Conservation (phyloP, 2,888 invertebrate species). For the Cantharis nigra region DNA sequence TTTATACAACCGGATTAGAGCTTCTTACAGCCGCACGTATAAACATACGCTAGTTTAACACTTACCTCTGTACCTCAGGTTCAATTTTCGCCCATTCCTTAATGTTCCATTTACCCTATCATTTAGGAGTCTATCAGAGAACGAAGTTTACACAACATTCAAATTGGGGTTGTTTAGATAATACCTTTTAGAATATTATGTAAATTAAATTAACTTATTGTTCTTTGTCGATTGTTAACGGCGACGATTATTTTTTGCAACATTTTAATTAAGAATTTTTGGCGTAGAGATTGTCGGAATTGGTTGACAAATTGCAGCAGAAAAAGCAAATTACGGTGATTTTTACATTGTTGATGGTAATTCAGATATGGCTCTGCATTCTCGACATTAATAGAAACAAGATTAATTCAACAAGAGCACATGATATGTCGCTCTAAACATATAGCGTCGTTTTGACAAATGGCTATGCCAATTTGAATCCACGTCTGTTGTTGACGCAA, state of each 20-base stretch:
- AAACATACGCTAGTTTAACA: neutral
- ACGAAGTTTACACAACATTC: neutral
- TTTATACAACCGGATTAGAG: neutral
- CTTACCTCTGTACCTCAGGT: neutral
- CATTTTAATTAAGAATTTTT: neutral
- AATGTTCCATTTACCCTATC: neutral
- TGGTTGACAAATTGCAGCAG: neutral
- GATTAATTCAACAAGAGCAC: slow-evolving; percentile 17
- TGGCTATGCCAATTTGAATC: slow-evolving; percentile 32
- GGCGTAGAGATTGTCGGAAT: neutral
- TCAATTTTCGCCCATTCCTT: neutral
- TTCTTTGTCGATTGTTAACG: neutral
- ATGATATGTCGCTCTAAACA: slow-evolving; percentile 15
- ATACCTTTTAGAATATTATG: neutral
- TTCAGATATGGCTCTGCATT: neutral
- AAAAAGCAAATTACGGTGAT: neutral
- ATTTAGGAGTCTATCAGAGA: neutral
- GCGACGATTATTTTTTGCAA: neutral
- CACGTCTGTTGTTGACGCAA: slow-evolving; percentile 37
- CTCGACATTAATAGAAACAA: neutral
- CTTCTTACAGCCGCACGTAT: neutral
- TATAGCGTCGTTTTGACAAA: slow-evolving; percentile 32
- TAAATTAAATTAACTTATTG: neutral
- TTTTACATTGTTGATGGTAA: neutral
- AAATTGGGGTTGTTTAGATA: neutral